Evolutionary conservation across 2,888 invertebrate genomes (phyloP).

Genomic region (Strigamia transsilvanica): DNA sequence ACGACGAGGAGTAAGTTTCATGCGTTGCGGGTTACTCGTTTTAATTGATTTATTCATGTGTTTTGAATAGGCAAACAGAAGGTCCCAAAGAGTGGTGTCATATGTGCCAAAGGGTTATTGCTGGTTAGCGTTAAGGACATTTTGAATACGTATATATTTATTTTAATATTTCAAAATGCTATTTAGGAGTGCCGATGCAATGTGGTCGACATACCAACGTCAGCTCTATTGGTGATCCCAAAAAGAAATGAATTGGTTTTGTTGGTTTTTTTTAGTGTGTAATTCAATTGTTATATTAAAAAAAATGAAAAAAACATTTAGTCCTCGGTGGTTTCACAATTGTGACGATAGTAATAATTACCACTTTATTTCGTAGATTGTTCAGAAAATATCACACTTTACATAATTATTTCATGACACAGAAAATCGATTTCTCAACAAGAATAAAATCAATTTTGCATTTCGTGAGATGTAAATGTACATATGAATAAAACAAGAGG

Average conservation of each 20-base stretch:
- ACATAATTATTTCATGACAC: neutral
- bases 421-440: neutral
- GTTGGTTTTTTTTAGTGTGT: neutral
- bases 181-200: neutral
- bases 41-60: neutral
- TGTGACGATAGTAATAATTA: too few species aligned
- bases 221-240: neutral
- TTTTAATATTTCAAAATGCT: neutral
- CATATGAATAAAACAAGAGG: too few species aligned
- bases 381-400: too few species aligned
- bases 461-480: neutral
- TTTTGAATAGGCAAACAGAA: neutral
- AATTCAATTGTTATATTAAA: neutral
- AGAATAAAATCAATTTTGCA: neutral
- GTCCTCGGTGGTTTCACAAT: too few species aligned
- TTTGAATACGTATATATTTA: neutral
- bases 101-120: slow-evolving; percentile 1
- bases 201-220: neutral
- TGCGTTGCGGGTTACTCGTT: neutral
- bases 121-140: neutral
- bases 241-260: neutral
- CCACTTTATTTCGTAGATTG: too few species aligned
- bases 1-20: neutral
- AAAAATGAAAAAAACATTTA: too few species aligned
- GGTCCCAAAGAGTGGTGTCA: neutral